Conservation (phyloP, 2,113 vertebrate genomes). For the Pantherophis guttatus region DNA sequence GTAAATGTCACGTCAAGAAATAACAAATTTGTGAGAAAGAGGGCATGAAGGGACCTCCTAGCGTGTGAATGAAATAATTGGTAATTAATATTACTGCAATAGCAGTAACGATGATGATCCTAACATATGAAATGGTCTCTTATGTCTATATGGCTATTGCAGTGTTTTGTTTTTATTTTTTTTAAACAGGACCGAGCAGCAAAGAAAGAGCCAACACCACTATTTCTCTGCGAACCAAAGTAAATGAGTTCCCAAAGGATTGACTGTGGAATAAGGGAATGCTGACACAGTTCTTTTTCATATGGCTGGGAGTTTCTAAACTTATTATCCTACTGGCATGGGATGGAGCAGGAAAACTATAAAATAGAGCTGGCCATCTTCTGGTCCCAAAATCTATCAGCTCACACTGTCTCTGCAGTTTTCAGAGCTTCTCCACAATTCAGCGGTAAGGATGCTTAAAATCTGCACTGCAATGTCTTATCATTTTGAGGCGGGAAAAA, state of each 20-base stretch:
- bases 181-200: not conserved
- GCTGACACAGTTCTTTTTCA: not conserved
- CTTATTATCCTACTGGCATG: not conserved
- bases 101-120: not conserved
- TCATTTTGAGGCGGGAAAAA: not conserved
- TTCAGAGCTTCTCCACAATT: not conserved
- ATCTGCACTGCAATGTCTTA: not conserved
- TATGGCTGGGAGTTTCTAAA: not conserved
- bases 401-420: not conserved
- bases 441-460: not conserved
- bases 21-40: not conserved
- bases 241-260: not conserved
- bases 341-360: not conserved
- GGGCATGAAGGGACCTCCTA: not conserved
- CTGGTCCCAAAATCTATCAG: not conserved
- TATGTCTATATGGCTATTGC: too few relatives aligned
- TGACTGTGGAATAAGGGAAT: not conserved
- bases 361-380: not conserved
- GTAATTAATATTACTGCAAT: not conserved
- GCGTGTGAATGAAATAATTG: not conserved
- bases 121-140: not conserved
- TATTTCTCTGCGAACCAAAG: not conserved
- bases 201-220: not conserved
- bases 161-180: too few relatives aligned
- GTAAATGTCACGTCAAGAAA: constrained; percentile 20